Base-by-base conservation (phyloP, 2,888 invertebrate genomes). In the Oegoconia quadripuncta region DNA sequence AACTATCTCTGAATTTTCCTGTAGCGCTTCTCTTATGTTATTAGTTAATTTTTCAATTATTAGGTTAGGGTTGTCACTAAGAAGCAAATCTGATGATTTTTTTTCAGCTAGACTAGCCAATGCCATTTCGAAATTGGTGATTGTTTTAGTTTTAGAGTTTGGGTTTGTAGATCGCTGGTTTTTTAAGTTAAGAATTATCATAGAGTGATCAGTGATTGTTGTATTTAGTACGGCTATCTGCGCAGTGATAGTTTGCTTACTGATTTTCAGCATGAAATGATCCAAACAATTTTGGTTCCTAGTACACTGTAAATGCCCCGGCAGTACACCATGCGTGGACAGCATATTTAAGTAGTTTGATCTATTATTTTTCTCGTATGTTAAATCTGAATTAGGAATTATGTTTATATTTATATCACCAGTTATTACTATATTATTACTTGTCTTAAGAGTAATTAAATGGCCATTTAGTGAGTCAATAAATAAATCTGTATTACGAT, bases 381-480 rank as follows among this genome's bases (percentile, higher is more conserved):
- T 8, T 3, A 4, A n/a, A n/a, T 23, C 33, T 9, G 20, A 12
- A 39, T 14, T 33, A 4, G 14, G 14, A 7, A 33, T 23, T 2
- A 25, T 8, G 12, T 57, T 51, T 8, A 57, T 59, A 28, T 56
- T 59, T 6, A 59, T 54, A 25, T 59, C 54, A 3, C 55, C 59
- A 3, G 40, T 31, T 9, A 59, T 31, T 12, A 50, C 41, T 12
- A 53, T 48, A 37, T 44, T 50, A 20, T 40, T 42, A 0, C 8
- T 7, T 13, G 27, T 8, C 11, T 35, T 36, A 12, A 54, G 6
- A 1, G 29, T 36, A 1, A 42, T 37, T 12, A 59, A 25, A 16
- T 51, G 44, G 13, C 9, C 18, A 32, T 37, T 38, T 11, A 56
- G 26, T 0, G 47, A 50, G 7, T 43, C 34, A 14, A 52, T 43